Evolutionary conservation across 35 echinoderm and acorn worm species (phyloP), one percentile per base, ranked within the genome.

Genomic region (Diadema setosum): DNA sequence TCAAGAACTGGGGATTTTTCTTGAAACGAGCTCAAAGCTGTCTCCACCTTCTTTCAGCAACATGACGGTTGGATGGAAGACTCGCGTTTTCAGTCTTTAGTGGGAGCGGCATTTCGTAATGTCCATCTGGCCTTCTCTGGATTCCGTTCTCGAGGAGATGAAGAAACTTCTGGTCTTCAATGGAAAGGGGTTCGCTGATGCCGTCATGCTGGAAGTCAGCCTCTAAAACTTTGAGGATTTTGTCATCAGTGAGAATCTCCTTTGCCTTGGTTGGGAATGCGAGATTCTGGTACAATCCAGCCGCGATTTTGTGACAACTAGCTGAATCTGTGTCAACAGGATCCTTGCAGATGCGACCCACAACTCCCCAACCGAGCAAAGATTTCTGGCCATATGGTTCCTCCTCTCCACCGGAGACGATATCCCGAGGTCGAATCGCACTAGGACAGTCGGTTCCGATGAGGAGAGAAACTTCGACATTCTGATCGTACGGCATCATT

Each of bases 311-410:
- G 29, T 60, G 14, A 1, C 50, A 33, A 4, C 33, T 34, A 36
- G 1, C 83, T 21, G 44, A 17, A 61, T 85, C 67, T 16, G 5
- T 18, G 17, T 3, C 32, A 5, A 59, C 23, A 18, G 74, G 3
- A 33, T 32, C 2, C 7, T n/a, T 12, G 36, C 46, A 60, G 24
- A 89, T 42, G 0, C 12, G 48, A 20, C 83, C 90, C 40, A 91
- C 49, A 24, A 80, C 61, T 58, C 90, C 90, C 90, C 90, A 91
- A 15, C 82, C 90, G 5, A 85, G 57, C 17, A 75, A 35, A 40
- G 82, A 57, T 52, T 29, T 42, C 69, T 91, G 89, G 8, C 42
- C 89, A 39, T 85, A 91, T 7, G 82, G 89, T 24, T 85, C 39
- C 43, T 91, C 82, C 39, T 89, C 58, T 31, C 15, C 27, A 58